phyloP scores from a whole-genome alignment of 2,113 vertebrate genomes.

The Rattus norvegicus region DNA sequence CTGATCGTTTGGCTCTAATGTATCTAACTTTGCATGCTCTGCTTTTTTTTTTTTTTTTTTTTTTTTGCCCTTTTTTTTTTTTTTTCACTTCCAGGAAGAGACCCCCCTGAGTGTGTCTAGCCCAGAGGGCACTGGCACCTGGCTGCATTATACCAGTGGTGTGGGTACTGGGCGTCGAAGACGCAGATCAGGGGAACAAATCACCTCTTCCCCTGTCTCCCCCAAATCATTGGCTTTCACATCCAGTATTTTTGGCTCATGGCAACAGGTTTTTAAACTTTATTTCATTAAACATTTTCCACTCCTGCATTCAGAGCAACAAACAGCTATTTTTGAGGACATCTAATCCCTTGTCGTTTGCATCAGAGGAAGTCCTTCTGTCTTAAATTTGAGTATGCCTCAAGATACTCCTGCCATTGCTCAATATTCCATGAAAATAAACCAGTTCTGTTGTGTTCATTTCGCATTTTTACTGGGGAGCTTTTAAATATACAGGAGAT shows the following conservation, averaged over 20 bases:
- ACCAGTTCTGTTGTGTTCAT: conserved; percentile 76
- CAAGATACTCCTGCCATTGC: conserved; percentile 72
- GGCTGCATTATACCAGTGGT: conserved; percentile 97
- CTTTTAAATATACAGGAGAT: conserved; percentile 73
- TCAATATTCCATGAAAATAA: conserved; percentile 81
- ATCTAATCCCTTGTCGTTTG: conserved; percentile 91
- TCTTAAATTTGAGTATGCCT: conserved; percentile 70
- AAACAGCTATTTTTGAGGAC: conserved; percentile 92
- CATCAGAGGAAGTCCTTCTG: conserved; percentile 85
- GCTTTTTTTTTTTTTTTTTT: conserved; percentile 88
- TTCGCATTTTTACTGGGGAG: conserved; percentile 76
- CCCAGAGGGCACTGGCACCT: conserved; percentile 97
- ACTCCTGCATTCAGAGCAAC: conserved; percentile 88
- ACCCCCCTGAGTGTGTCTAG: conserved; percentile 98
- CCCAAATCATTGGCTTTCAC: conserved; percentile 99
- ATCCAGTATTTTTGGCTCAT: conserved; percentile 99
- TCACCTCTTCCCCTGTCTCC: conserved; percentile 98
- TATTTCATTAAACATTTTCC: conserved; percentile 94
- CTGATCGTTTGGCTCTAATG: conserved; percentile 90
- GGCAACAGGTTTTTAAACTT: conserved; percentile 99
- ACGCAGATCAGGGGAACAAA: conserved; percentile 99
- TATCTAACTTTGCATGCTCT: conserved; percentile 96
- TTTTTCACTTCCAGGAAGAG: conserved; percentile 97
- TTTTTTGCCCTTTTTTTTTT: conserved; percentile 87
- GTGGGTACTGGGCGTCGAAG: conserved; percentile 97